A percentile compares a stretch with the other conserved stretches of the same genome.
Conservation (phyloP, 1,140 invertebrate genomes). For the Rhyacophila brunnea region DNA sequence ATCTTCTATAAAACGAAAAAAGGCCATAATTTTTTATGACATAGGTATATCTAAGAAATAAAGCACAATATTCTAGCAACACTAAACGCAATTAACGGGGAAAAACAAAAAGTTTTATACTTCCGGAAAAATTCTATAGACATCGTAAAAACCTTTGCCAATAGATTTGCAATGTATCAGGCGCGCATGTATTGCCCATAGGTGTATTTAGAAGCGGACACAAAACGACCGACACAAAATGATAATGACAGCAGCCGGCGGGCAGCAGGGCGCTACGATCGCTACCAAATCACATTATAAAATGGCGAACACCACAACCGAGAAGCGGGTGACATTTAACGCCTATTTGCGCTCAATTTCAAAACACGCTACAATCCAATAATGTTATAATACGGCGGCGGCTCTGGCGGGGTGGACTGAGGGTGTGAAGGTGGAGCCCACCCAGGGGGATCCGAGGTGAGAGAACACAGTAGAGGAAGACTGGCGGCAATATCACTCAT, state of each 20-base stretch:
- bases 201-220: not conserved
- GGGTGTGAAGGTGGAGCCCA: not conserved
- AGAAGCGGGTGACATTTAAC: slow-evolving; percentile 29
- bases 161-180: too few relatives aligned
- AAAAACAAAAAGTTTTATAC: too few relatives aligned
- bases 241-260: slow-evolving; percentile 28
- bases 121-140: too few relatives aligned
- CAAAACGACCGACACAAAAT: slow-evolving; percentile 23
- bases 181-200: too few relatives aligned
- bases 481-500: too few relatives aligned
- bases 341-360: slow-evolving; percentile 33
- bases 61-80: too few relatives aligned
- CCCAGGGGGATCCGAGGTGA: not conserved
- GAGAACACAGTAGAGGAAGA: not conserved
- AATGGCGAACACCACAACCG: slow-evolving; percentile 27
- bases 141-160: too few relatives aligned
- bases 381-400: slow-evolving; percentile 25
- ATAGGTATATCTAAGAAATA: too few relatives aligned
- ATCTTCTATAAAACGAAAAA: too few relatives aligned
- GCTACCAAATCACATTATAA: slow-evolving; percentile 31
- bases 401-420: not conserved
- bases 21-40: too few relatives aligned
- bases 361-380: slow-evolving; percentile 33
- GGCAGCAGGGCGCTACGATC: slow-evolving; percentile 17
- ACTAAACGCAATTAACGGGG: too few relatives aligned